These are phyloP conservation scores for Helarctos malayanus DNA, from an alignment of 2,797 vertebrate genomes.

Conservation along the genomic window DNA sequence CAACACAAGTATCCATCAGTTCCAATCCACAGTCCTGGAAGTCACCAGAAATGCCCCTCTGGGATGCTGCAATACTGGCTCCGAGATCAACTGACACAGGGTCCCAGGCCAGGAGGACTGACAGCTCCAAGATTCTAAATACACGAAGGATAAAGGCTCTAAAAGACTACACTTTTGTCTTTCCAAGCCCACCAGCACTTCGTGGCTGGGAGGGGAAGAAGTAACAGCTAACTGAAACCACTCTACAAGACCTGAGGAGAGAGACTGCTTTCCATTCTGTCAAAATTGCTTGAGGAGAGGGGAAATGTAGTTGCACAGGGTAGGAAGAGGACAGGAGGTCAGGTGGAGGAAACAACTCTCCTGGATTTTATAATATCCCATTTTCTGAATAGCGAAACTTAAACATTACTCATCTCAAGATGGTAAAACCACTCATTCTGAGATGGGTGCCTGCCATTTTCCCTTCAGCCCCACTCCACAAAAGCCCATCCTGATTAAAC, in stretches of 20 bases:
- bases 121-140: background rate
- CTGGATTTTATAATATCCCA: background rate
- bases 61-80: background rate
- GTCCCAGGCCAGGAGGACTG: background rate
- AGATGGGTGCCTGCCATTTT: constrained; percentile 66
- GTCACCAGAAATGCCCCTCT: background rate
- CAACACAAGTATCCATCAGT: background rate
- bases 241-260: background rate
- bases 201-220: background rate
- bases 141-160: background rate
- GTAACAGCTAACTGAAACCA: background rate
- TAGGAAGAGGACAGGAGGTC: background rate
- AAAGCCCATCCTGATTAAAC: constrained; percentile 18
- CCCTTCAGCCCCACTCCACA: constrained; percentile 65
- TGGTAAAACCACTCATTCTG: constrained; percentile 71
- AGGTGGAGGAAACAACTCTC: background rate
- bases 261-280: background rate
- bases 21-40: background rate
- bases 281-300: background rate
- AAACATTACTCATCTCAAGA: constrained; percentile 75
- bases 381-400: background rate
- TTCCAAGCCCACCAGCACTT: background rate
- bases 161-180: background rate
- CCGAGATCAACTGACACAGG: background rate
- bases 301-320: background rate